Base-by-base conservation (phyloP, 2,113 vertebrate species). In the Cisticola juncidis region DNA sequence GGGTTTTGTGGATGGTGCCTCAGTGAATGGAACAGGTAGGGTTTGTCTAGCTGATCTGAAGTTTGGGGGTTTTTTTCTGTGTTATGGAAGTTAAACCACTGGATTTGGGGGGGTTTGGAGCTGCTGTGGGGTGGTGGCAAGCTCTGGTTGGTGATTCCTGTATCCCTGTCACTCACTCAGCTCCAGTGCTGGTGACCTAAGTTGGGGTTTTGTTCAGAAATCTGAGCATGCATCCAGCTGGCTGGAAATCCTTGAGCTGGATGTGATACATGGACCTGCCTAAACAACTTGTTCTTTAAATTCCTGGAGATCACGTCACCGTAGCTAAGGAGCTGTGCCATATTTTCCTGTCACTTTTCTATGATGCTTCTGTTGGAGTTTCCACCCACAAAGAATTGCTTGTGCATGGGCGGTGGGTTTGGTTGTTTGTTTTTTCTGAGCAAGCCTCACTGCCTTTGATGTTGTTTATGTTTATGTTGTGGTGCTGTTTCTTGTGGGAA, bases 141-240 rank as follows among this genome's bases (percentile, higher is more conserved):
- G 36, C 36, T 54, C 42, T 57, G 70, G 13, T 18, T 31, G 53
- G 54, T 56, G 54, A n/a, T n/a, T 33, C 19, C 56, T 33, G 56
- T n/a, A 13, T 17, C 25, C 6, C 35, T 38, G 58, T 5, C 36
- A 38, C 35, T 61, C 35, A 26, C 25, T 72, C 48, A 50, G 44
- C 40, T 72, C 28, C 9, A 1, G 0, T 11, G 56, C 21, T 3
- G 6, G 3, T 47, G 28, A 25, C 47, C 18, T 26, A 2, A 40
- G 14, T 3, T 48, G 31, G 36, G 74, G 20, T 80, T n/a, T 61
- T 31, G 25, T 29, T 7, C 50, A 36, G n/a, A 72, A 72, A n/a
- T 40, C 28, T 0, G 0, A 31, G 20, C 0, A 0, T 21, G 14
- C 36, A 4, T 20, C 56, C 48, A 35, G 53, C 13, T 84, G 81